These are phyloP conservation scores for Thera obeliscata DNA, from an alignment of 2,888 invertebrate species.

Conservation along the genomic window DNA sequence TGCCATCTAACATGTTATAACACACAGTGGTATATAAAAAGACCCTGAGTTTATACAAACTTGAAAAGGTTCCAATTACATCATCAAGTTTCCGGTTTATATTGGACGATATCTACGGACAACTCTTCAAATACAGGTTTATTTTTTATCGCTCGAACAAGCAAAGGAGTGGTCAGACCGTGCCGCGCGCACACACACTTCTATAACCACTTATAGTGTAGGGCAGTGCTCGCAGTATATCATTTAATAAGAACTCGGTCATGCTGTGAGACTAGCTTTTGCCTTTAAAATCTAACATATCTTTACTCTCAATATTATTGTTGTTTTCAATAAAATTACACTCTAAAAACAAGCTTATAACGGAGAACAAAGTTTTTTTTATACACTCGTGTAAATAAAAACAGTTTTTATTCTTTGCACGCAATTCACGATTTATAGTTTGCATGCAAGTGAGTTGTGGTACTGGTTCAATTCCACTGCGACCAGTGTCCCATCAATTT, in stretches of 20 bases:
- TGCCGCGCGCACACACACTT: not conserved
- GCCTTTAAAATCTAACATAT: not conserved
- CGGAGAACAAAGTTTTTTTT: no score
- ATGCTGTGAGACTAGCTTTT: not conserved
- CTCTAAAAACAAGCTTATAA: no score
- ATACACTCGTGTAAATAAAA: no score
- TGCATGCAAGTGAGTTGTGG: not conserved
- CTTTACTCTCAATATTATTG: not conserved
- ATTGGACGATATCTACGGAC: not conserved
- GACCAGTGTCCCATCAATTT: conserved; percentile 6
- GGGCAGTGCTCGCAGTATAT: no score
- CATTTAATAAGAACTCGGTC: not conserved
- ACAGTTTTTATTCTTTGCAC: not conserved
- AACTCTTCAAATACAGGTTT: not conserved
- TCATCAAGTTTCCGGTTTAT: no score
- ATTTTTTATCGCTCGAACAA: conserved; percentile 14
- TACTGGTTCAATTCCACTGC: not conserved
- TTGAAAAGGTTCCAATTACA: no score
- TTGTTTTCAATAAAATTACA: no score
- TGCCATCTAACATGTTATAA: no score
- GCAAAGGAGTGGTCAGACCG: conserved; percentile 9
- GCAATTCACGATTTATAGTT: not conserved
- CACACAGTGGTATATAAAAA: no score
- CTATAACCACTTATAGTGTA: no score
- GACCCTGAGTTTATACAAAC: no score